Percentiles rank a stretch among this genome's conserved stretches.
These are phyloP conservation scores for Ophion obscuratus DNA, from an alignment of 2,888 invertebrate genomes.

Conservation along the genomic window DNA sequence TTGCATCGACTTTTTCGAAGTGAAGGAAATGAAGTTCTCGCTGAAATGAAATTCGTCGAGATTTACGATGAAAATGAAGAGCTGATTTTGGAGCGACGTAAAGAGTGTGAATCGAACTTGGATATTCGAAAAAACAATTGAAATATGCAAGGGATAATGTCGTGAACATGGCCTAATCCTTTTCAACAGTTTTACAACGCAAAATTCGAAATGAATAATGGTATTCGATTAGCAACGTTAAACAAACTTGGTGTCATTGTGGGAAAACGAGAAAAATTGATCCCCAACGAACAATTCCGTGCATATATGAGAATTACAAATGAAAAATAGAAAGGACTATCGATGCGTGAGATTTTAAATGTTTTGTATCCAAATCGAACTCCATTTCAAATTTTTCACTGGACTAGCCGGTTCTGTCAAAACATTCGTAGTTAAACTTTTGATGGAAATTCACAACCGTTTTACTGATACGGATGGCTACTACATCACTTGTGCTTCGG, in stretches of 20 bases:
- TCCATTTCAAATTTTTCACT: slow-evolving; percentile 70
- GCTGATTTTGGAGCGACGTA: slow-evolving; percentile 71
- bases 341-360: slow-evolving; percentile 58
- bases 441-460: slow-evolving; percentile 83
- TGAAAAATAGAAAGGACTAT: slow-evolving; percentile 65
- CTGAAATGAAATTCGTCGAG: slow-evolving; percentile 76
- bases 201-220: background rate
- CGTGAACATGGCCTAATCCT: background rate
- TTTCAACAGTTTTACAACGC: too few species aligned
- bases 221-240: background rate
- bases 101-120: slow-evolving; percentile 77
- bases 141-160: slow-evolving; percentile 50
- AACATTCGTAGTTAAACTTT: slow-evolving; percentile 61
- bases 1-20: slow-evolving; percentile 79
- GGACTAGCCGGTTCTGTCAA: slow-evolving; percentile 75
- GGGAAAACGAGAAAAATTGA: background rate
- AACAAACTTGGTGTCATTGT: background rate
- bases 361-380: background rate
- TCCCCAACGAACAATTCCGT: slow-evolving; percentile 61
- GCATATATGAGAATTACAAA: slow-evolving; percentile 67
- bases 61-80: slow-evolving; percentile 76
- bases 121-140: slow-evolving; percentile 72
- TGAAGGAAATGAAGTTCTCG: slow-evolving; percentile 78
- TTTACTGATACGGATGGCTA: slow-evolving; percentile 73
- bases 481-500: slow-evolving; percentile 78